Evolutionary conservation across 2,888 invertebrate species (phyloP).

Genomic region (Eupithecia subfuscata): DNA sequence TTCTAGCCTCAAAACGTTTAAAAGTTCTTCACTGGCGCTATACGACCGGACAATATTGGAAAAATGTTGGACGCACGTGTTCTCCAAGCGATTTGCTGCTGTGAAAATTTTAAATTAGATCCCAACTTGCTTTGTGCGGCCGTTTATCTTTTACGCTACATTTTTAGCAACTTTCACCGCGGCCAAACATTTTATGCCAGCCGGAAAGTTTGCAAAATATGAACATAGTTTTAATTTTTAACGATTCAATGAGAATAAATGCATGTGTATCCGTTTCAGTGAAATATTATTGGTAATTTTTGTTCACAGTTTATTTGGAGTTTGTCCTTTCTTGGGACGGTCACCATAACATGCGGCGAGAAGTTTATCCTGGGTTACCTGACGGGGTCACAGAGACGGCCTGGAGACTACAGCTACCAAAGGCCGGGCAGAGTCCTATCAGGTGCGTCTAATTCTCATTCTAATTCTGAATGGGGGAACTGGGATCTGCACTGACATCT

Average conservation of each 20-base stretch:
- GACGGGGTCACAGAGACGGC: slow-evolving; percentile 91
- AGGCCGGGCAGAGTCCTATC: slow-evolving; percentile 88
- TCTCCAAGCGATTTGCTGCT: slow-evolving; percentile 56
- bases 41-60: slow-evolving; percentile 72
- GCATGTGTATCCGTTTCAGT: neutral
- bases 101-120: slow-evolving; percentile 42
- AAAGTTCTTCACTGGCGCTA: slow-evolving; percentile 56
- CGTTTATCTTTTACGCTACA: slow-evolving; percentile 39
- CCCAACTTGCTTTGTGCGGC: slow-evolving; percentile 39
- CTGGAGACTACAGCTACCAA: slow-evolving; percentile 91
- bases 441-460: too few relatives aligned
- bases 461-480: too few relatives aligned
- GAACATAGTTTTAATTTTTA: slow-evolving; percentile 11
- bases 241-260: slow-evolving; percentile 2
- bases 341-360: slow-evolving; percentile 67
- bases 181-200: slow-evolving; percentile 19
- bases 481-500: too few relatives aligned
- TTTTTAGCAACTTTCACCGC: slow-evolving; percentile 38
- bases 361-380: slow-evolving; percentile 92
- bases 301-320: slow-evolving; percentile 70
- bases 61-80: slow-evolving; percentile 74
- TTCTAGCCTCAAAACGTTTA: slow-evolving; percentile 47
- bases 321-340: slow-evolving; percentile 59
- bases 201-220: slow-evolving; percentile 17
- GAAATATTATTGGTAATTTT: slow-evolving; percentile 25